Evolutionary conservation across 2,113 vertebrate species (phyloP).

Genomic region (Phalacrocorax pelagicus): DNA sequence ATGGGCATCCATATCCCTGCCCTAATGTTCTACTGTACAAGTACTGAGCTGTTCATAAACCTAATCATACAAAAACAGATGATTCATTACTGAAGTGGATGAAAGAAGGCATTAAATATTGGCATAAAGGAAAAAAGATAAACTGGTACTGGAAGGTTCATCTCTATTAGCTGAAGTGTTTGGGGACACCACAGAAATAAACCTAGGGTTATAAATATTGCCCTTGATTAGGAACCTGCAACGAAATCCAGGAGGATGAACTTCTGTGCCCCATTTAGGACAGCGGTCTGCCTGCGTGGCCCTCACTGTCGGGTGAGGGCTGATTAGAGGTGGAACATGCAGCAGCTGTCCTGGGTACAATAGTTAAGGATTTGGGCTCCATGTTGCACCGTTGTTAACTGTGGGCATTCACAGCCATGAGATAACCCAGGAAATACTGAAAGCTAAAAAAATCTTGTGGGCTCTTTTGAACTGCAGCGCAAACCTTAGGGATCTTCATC

Average conservation of each 20-base stretch:
- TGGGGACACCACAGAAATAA: conserved; percentile 11
- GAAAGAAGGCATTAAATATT: conserved; percentile 41
- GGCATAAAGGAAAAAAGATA: conserved; percentile 29
- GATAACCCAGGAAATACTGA: neutral
- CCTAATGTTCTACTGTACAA: conserved; percentile 7
- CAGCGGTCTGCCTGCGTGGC: neutral
- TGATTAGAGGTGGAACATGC: fast-evolving
- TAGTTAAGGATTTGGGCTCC: neutral
- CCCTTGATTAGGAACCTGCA: neutral
- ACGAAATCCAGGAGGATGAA: neutral
- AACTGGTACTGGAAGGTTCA: conserved; percentile 9
- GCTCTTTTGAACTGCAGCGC: neutral
- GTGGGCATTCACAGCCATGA: neutral
- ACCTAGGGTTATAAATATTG: neutral
- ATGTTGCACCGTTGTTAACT: neutral
- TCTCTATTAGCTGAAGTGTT: neutral
- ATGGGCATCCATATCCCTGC: conserved; percentile 33
- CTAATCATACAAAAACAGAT: conserved; percentile 9
- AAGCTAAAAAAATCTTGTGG: neutral
- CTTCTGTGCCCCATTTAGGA: neutral
- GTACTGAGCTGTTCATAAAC: conserved; percentile 19
- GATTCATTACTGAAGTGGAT: conserved; percentile 33
- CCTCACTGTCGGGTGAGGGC: neutral
- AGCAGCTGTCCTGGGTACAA: neutral
- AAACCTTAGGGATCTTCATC: neutral